phyloP scores from a whole-genome alignment of 2,113 vertebrate species.

The Raja brachyura region DNA sequence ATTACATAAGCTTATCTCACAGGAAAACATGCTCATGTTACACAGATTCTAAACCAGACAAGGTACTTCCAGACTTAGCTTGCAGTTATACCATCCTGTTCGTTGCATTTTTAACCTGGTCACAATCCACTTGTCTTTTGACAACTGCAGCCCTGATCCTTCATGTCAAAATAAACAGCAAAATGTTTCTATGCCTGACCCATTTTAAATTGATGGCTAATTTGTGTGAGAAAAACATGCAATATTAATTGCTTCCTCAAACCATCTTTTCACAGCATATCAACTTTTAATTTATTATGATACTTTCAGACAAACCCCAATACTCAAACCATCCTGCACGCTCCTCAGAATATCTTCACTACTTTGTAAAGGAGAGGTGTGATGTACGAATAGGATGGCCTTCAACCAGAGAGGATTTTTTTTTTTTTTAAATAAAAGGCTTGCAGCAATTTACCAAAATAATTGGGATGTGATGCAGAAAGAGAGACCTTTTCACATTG shows the following conservation, averaged over 20 bases:
- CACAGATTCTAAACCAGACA: not conserved
- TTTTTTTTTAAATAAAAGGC: not conserved
- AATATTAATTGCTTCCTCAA: slow-evolving; percentile 20
- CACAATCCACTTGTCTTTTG: not conserved
- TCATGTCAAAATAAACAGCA: not conserved
- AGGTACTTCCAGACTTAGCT: not conserved
- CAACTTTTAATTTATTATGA: not conserved
- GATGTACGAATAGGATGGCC: not conserved
- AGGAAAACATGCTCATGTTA: not conserved
- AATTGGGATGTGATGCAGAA: not conserved
- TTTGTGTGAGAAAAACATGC: slow-evolving; percentile 19
- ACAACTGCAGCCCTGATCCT: not conserved
- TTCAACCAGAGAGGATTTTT: not conserved
- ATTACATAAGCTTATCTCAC: slow-evolving; percentile 23
- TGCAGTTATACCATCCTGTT: not conserved
- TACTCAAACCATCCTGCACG: not conserved
- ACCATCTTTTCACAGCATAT: not conserved
- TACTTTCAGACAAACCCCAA: not conserved
- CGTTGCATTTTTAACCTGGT: not conserved
- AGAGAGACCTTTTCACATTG: not conserved
- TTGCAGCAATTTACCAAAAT: not conserved
- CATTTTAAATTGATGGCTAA: not conserved
- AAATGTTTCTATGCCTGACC: not conserved
- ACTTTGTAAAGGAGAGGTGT: not conserved
- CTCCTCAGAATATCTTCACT: not conserved